These are phyloP conservation scores for Lepidocyrtinus sp. DNA, from an alignment of 2,888 invertebrate species.

Conservation along the genomic window DNA sequence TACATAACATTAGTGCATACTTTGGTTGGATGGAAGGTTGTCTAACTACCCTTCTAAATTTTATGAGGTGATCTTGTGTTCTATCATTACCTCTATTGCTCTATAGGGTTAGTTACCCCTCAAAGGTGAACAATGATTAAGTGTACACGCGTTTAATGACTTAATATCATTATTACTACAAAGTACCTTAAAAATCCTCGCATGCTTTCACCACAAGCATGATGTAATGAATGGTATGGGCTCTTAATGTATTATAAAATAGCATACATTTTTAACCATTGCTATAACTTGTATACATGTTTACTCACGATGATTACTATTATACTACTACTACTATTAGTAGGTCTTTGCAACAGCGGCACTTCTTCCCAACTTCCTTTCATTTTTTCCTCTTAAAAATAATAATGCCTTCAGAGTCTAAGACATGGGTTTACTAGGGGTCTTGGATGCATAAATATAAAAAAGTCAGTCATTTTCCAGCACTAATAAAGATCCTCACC, in stretches of 20 bases:
- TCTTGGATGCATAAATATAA: constrained; percentile 16
- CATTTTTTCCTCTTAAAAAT: constrained; percentile 19
- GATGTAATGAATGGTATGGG: not conserved
- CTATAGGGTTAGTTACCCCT: constrained; percentile 7
- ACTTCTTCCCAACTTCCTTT: constrained; percentile 16
- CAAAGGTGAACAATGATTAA: constrained; percentile 42
- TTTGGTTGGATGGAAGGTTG: not conserved
- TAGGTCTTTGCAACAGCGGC: constrained; percentile 21
- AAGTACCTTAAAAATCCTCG: not conserved
- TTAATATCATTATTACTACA: not conserved
- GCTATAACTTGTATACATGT: not conserved
- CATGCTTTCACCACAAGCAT: not conserved
- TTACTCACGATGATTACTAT: constrained; percentile 13
- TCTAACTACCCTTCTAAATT: not conserved
- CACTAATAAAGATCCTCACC: constrained; percentile 34
- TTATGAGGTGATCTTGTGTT: not conserved
- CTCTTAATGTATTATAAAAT: not conserved
- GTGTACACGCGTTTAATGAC: not conserved
- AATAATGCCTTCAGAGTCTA: not conserved
- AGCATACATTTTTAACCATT: not conserved
- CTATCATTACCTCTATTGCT: constrained; percentile 20
- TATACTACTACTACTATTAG: no score
- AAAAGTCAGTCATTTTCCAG: constrained; percentile 35
- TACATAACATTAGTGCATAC: not conserved
- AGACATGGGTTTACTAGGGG: not conserved